These are phyloP conservation scores for Holacanthus passer DNA, from an alignment of 2,113 vertebrate genomes.

Conservation along the genomic window DNA sequence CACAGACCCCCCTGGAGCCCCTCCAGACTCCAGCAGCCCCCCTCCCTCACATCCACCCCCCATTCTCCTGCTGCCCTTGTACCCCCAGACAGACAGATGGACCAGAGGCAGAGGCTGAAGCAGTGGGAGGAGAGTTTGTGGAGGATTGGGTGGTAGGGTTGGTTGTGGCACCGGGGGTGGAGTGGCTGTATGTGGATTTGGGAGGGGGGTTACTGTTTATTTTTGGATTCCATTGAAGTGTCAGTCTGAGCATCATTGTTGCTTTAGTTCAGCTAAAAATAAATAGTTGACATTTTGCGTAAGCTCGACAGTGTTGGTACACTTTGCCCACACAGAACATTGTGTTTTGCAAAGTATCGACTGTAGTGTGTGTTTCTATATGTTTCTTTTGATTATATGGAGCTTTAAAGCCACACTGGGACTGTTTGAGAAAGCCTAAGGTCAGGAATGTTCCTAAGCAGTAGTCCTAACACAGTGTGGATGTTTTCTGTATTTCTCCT, in stretches of 20 bases:
- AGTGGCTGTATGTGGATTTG: constrained; percentile 44
- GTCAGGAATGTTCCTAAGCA: constrained; percentile 32
- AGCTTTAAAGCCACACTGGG: not conserved
- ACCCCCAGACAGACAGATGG: constrained; percentile 80
- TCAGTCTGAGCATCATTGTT: constrained; percentile 48
- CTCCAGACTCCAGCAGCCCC: constrained; percentile 51
- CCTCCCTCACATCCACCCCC: constrained; percentile 32
- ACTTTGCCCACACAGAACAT: constrained; percentile 17
- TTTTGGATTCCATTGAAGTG: constrained; percentile 70
- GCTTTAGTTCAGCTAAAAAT: constrained; percentile 48
- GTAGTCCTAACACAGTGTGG: not conserved
- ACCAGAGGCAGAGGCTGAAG: constrained; percentile 64
- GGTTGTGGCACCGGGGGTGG: constrained; percentile 46
- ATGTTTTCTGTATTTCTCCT: constrained; percentile 36
- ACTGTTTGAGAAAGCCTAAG: not conserved
- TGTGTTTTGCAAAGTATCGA: not conserved
- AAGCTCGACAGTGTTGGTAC: not conserved
- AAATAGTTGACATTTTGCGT: constrained; percentile 40
- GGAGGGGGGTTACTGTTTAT: constrained; percentile 60
- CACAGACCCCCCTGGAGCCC: constrained; percentile 41
- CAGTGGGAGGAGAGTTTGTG: constrained; percentile 62
- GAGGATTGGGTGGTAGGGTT: constrained; percentile 56
- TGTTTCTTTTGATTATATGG: not conserved
- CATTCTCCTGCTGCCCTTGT: constrained; percentile 65
- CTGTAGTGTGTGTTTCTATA: not conserved